Conservation (phyloP, 2,113 vertebrate genomes). For the Pachypanchax playfairii region DNA sequence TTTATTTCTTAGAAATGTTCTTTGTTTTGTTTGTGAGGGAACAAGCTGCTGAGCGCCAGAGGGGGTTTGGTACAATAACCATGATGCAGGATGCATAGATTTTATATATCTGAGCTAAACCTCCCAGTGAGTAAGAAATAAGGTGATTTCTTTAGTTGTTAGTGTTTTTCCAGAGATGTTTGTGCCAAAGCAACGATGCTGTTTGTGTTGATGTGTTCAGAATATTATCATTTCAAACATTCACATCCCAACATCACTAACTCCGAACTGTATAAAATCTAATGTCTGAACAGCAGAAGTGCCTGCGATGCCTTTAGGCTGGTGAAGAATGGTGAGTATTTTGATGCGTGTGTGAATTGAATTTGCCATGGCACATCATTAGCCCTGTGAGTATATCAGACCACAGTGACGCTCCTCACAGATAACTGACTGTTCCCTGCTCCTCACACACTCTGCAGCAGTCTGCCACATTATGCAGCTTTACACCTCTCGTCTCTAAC, state of each 20-base stretch:
- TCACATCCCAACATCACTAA: neutral
- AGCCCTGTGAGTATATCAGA: slow-evolving; percentile 21
- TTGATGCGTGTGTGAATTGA: slow-evolving; percentile 34
- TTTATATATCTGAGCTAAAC: neutral
- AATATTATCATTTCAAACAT: neutral
- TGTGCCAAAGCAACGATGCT: neutral
- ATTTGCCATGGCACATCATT: slow-evolving; percentile 29
- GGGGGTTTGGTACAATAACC: neutral
- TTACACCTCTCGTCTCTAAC: neutral
- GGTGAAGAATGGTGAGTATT: slow-evolving; percentile 8
- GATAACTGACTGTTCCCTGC: slow-evolving; percentile 28
- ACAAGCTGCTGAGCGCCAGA: neutral
- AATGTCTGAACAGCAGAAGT: neutral
- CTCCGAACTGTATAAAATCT: slow-evolving; percentile 17
- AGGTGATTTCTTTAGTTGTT: neutral
- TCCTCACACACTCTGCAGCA: slow-evolving; percentile 12
- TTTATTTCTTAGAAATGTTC: slow-evolving; percentile 16
- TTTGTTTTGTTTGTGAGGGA: neutral
- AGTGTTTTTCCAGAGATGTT: neutral
- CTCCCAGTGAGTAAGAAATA: neutral
- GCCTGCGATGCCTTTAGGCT: slow-evolving; percentile 8
- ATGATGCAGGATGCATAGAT: neutral
- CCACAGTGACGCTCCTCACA: slow-evolving; percentile 26
- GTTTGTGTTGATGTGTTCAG: slow-evolving; percentile 1
- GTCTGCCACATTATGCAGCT: neutral